A percentile compares a stretch with the other conserved stretches of the same genome.
phyloP scores from a whole-genome alignment of 1,140 invertebrate species.

The Magallana gigas region DNA sequence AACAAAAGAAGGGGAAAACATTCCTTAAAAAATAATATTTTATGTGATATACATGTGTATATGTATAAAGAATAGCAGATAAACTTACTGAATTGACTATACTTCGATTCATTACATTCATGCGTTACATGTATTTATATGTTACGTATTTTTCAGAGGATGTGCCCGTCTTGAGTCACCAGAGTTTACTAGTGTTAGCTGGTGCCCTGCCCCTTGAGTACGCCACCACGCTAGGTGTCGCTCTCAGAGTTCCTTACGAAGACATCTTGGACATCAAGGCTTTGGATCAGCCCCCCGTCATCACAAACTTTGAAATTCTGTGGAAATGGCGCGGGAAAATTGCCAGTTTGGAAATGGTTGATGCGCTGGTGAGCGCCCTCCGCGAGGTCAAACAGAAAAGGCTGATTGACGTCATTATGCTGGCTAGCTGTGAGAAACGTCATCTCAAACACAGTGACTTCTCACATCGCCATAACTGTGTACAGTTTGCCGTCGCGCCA shows the following conservation, averaged over 20 bases:
- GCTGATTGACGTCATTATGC: constrained; percentile 57
- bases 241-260: constrained; percentile 59
- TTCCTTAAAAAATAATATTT: neutral
- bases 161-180: constrained; percentile 63
- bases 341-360: constrained; percentile 49
- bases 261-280: constrained; percentile 60
- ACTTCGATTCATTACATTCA: too few species aligned
- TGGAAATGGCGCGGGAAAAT: constrained; percentile 64
- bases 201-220: constrained; percentile 49
- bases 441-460: constrained; percentile 52
- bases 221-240: constrained; percentile 57
- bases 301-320: constrained; percentile 63
- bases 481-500: neutral
- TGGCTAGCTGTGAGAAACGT: constrained; percentile 59
- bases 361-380: constrained; percentile 56
- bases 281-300: constrained; percentile 51
- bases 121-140: neutral
- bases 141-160: constrained; percentile 52
- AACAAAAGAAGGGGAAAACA: too few species aligned
- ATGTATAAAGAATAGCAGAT: neutral
- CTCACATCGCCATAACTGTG: neutral
- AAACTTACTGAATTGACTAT: too few species aligned
- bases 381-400: constrained; percentile 52
- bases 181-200: constrained; percentile 57
- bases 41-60: neutral